Evolutionary conservation across 2,797 vertebrate genomes (phyloP).

Genomic region (Ctenopoma multispine): DNA sequence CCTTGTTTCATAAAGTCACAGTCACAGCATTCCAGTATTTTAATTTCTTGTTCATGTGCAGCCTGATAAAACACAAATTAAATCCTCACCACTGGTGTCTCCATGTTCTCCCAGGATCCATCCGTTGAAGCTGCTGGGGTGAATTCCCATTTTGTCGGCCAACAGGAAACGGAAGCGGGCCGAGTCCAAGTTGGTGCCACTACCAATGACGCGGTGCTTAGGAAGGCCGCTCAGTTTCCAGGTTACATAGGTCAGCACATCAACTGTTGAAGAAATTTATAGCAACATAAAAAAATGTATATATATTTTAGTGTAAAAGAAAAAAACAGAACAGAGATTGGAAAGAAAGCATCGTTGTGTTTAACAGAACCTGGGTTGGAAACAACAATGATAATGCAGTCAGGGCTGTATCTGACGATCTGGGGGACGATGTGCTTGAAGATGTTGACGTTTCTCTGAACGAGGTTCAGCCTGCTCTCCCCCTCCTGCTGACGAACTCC

Average conservation of each 20-base stretch:
- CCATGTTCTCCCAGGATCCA: conserved; percentile 97
- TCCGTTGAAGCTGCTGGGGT: conserved; percentile 92
- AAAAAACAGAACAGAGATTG: background rate
- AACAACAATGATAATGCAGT: conserved; percentile 93
- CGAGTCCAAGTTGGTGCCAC: conserved; percentile 96
- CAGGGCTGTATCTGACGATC: conserved; percentile 91
- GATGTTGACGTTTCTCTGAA: conserved; percentile 97
- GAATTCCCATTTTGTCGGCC: conserved; percentile 92
- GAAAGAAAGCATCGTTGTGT: background rate
- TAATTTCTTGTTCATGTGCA: background rate
- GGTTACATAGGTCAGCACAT: conserved; percentile 95
- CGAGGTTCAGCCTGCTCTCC: conserved; percentile 94
- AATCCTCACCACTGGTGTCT: conserved; percentile 92
- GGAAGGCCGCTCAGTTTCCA: conserved; percentile 99
- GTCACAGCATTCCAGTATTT: background rate
- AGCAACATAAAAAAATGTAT: background rate
- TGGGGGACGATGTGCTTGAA: conserved; percentile 96
- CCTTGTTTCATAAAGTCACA: background rate
- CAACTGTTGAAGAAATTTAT: conserved; percentile 81
- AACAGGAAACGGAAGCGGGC: conserved; percentile 95
- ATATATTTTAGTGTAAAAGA: background rate
- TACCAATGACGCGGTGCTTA: conserved; percentile 95
- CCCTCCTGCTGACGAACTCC: conserved; percentile 98
- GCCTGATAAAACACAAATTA: background rate
- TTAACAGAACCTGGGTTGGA: conserved; percentile 92